Evolutionary conservation across 2,888 invertebrate genomes (phyloP).

Genomic region (Ophioninae sp.): DNA sequence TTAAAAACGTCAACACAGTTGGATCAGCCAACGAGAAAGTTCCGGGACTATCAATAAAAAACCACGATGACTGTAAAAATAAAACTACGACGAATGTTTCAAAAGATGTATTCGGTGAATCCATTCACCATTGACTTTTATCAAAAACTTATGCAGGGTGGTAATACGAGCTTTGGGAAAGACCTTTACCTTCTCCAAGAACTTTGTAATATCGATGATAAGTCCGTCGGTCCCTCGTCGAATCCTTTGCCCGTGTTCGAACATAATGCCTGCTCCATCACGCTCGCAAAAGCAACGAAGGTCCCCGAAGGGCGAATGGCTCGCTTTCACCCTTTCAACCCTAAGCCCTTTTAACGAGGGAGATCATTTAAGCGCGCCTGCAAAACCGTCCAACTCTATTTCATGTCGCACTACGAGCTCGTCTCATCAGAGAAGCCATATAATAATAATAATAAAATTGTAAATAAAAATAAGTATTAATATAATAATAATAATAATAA

Average conservation of each 20-base stretch:
- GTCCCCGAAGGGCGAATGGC: conserved; percentile 41
- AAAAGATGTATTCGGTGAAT: too few relatives aligned
- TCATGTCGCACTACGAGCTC: conserved; percentile 7
- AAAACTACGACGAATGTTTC: too few relatives aligned
- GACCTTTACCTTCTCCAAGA: conserved; percentile 49
- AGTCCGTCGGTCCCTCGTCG: conserved; percentile 66
- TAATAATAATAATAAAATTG: conserved; percentile 4
- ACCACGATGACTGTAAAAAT: too few relatives aligned
- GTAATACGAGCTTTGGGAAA: not conserved
- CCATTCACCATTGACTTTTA: too few relatives aligned
- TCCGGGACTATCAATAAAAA: too few relatives aligned
- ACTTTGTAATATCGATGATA: conserved; percentile 77
- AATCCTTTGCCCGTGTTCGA: conserved; percentile 73
- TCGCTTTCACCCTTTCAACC: conserved; percentile 57
- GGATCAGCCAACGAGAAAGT: too few relatives aligned
- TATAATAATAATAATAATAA: too few relatives aligned
- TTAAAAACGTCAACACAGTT: too few relatives aligned
- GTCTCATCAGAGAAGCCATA: not conserved
- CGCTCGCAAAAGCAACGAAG: conserved; percentile 57
- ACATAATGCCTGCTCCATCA: conserved; percentile 75
- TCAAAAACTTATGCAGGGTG: not conserved
- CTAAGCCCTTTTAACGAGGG: conserved; percentile 53
- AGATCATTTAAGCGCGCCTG: conserved; percentile 56
- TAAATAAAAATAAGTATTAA: too few relatives aligned
- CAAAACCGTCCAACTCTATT: conserved; percentile 40